phyloP scores from a whole-genome alignment of 2,888 invertebrate species.

The Eupithecia subumbrata region DNA sequence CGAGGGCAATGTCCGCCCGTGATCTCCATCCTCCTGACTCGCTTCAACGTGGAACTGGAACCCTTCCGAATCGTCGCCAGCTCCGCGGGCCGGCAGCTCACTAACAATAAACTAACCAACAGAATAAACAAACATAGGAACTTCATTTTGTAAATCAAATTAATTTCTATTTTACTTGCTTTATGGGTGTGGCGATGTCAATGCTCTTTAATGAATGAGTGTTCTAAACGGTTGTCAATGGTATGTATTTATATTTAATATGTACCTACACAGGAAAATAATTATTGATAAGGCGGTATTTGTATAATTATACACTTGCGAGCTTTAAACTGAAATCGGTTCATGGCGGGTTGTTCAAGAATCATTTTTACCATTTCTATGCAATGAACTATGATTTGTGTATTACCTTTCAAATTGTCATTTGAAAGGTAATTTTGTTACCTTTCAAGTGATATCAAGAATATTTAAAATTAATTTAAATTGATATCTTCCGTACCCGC shows the following conservation, averaged over 20 bases:
- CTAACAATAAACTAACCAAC: not conserved
- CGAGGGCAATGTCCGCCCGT: not conserved
- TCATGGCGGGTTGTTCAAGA: no score
- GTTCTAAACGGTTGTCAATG: not conserved
- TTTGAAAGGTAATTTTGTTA: no score
- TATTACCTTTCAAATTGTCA: no score
- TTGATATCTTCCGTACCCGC: no score
- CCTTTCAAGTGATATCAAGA: no score
- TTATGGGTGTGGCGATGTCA: not conserved
- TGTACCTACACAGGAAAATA: no score
- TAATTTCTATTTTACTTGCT: not conserved
- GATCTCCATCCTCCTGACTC: not conserved
- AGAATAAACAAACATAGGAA: not conserved
- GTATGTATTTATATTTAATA: not conserved
- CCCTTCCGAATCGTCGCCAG: not conserved
- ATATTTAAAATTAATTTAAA: no score
- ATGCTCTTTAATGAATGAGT: not conserved
- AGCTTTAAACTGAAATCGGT: no score
- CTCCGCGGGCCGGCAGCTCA: not conserved
- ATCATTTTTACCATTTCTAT: no score
- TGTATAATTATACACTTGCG: no score
- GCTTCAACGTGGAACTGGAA: not conserved
- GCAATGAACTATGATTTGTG: no score
- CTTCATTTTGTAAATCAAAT: constrained; percentile 1
- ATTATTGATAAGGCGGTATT: no score